Conservation (phyloP, 2,888 invertebrate genomes). For the Chelonus formosanus region DNA sequence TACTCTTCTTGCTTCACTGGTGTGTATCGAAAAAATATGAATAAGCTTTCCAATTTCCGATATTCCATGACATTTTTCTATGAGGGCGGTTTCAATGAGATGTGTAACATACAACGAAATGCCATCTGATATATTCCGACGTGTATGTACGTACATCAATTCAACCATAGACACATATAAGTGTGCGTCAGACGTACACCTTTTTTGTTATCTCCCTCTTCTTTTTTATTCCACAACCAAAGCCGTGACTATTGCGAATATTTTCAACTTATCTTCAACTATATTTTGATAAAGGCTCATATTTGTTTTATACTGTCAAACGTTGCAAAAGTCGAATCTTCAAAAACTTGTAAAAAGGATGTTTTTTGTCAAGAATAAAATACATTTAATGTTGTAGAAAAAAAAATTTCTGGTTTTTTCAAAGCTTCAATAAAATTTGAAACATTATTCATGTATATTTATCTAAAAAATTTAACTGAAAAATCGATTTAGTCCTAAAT, state of each 20-base stretch:
- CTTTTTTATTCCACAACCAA: not conserved
- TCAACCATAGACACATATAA: conserved; percentile 15
- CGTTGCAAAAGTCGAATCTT: no score
- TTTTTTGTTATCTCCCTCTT: conserved; percentile 9
- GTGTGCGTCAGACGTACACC: conserved; percentile 19
- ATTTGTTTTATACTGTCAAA: no score
- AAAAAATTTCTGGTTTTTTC: no score
- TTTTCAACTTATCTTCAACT: no score
- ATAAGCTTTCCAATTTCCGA: conserved; percentile 65
- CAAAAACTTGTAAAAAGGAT: no score
- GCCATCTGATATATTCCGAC: conserved; percentile 59
- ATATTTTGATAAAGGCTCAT: no score
- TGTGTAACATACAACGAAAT: conserved; percentile 60
- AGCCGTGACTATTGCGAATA: not conserved
- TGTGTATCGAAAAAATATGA: conserved; percentile 60
- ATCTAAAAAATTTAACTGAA: no score
- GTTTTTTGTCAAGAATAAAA: no score
- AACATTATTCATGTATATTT: no score
- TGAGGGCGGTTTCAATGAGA: conserved; percentile 61
- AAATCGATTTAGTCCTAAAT: no score
- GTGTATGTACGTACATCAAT: conserved; percentile 46
- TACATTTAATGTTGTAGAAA: no score
- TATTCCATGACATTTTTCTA: conserved; percentile 63
- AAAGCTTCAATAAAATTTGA: no score
- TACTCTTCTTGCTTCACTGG: conserved; percentile 39